Evolutionary conservation across 2,888 invertebrate species (phyloP).

Genomic region (Cheilosia variabilis): DNA sequence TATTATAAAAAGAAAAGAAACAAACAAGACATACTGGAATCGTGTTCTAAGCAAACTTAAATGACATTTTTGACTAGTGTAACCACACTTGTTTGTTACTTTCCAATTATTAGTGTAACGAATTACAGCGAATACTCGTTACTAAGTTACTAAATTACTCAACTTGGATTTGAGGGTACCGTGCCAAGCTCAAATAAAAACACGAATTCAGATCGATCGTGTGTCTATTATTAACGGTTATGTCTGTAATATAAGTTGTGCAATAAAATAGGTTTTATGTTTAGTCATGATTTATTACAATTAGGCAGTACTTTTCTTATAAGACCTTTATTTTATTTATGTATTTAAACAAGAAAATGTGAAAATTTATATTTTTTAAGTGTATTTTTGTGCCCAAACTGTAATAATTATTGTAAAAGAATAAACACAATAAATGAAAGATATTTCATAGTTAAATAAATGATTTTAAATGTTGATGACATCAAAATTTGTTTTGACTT

Average conservation of each 20-base stretch:
- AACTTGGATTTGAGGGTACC: too few relatives aligned
- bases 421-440: conserved; percentile 5
- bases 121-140: too few relatives aligned
- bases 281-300: conserved; percentile 14
- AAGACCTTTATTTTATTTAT: conserved; percentile 27
- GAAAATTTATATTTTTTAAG: conserved; percentile 35
- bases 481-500: conserved; percentile 7
- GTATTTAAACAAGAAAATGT: conserved; percentile 5
- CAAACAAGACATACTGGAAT: neutral
- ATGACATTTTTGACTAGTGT: neutral
- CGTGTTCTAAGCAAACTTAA: neutral
- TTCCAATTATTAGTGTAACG: too few relatives aligned
- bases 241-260: conserved; percentile 39
- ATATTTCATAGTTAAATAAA: conserved; percentile 52
- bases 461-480: conserved; percentile 51
- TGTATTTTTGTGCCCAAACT: conserved; percentile 35
- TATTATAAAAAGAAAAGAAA: neutral
- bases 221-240: conserved; percentile 5
- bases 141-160: too few relatives aligned
- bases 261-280: conserved; percentile 34
- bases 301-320: conserved; percentile 10
- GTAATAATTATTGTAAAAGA: conserved; percentile 6
- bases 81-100: too few relatives aligned
- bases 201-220: conserved; percentile 18
- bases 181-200: neutral